Evolutionary conservation across 2,113 vertebrate genomes (phyloP).

Genomic region (Lophius piscatorius): DNA sequence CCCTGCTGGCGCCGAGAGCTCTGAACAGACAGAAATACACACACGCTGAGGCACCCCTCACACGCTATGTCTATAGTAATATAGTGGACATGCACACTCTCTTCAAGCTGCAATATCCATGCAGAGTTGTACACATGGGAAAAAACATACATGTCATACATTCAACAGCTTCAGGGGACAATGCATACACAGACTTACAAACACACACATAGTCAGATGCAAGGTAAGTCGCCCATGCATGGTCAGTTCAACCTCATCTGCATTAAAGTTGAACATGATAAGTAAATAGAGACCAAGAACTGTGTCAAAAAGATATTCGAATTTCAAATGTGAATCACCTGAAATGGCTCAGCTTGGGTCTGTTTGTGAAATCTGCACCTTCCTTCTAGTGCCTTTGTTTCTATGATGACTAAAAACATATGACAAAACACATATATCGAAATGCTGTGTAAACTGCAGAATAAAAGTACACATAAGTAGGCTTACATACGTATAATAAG

Average conservation of each 20-base stretch:
- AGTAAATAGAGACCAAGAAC: slow-evolving; percentile 60
- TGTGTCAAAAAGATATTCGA: slow-evolving; percentile 60
- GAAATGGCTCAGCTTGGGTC: slow-evolving; percentile 64
- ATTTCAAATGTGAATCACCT: slow-evolving; percentile 67
- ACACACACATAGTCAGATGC: slow-evolving; percentile 35
- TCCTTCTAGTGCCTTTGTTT: slow-evolving; percentile 74
- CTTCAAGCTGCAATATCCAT: slow-evolving; percentile 75
- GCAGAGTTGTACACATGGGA: slow-evolving; percentile 40
- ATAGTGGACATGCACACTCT: slow-evolving; percentile 77
- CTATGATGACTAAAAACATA: slow-evolving; percentile 47
- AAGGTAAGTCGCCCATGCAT: slow-evolving; percentile 50
- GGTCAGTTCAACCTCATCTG: slow-evolving; percentile 69
- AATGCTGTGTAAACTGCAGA: slow-evolving; percentile 23
- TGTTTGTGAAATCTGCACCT: slow-evolving; percentile 43
- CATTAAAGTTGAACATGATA: slow-evolving; percentile 76
- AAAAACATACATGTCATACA: slow-evolving; percentile 28
- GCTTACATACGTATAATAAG: slow-evolving; percentile 11
- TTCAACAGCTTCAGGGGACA: slow-evolving; percentile 42
- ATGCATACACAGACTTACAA: slow-evolving; percentile 30
- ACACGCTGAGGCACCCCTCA: slow-evolving; percentile 70
- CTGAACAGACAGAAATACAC: slow-evolving; percentile 72
- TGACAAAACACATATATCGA: slow-evolving; percentile 15
- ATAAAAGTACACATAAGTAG: slow-evolving; percentile 14
- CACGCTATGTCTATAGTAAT: slow-evolving; percentile 68
- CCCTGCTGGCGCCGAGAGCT: slow-evolving; percentile 79